Base-by-base conservation (phyloP, 2,888 invertebrate species). In the Ceriagrion tenellum region DNA sequence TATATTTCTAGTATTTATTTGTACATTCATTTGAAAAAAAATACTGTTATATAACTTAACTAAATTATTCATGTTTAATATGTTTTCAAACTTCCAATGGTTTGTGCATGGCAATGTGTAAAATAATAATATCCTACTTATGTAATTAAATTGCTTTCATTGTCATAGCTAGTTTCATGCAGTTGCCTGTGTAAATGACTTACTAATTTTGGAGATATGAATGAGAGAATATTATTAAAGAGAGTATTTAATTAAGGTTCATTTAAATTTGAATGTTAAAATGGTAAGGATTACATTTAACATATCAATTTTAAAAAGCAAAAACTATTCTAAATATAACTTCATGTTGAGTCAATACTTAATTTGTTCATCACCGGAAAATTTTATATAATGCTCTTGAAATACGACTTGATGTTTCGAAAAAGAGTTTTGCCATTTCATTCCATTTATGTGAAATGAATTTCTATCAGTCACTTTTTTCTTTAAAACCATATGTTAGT, bases 1-100 rank as follows among this genome's bases (percentile, higher is more conserved):
- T 91, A 69, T 69, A 93, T 63, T 69, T 93, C 93, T 40, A 40
- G 69, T 93, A 93, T 93, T 93, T 93, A 93, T 93, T 93, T 93
- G 93, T 93, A 47, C 47, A 93, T 69, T 93, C 89, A 69, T 93
- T 69, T 74, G 18, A 93, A n/a, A 26, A 20, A 35, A 81, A 63
- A 26, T 30, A 13, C 6, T 93, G 69, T 93, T n/a, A 47, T 93
- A 69, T 69, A 69, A 26, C n/a, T 30, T n/a, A 69, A 93, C 26
- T 69, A 93, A 40, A 93, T 69, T 93, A 69, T 93, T 74, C 47
- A 47, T n/a, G 26, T 69, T 93, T 47, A 40, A 93, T 47, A 69
- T 20, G 63, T 74, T 93, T 91, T 93, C 47, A 93, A 69, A 81
- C 81, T 81, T 35, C 13, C 40, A 63, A 26, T 26, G 47, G 23